Percentiles rank a stretch among this genome's conserved stretches.
phyloP scores from a whole-genome alignment of 1,140 invertebrate genomes.

The Apis florea region DNA sequence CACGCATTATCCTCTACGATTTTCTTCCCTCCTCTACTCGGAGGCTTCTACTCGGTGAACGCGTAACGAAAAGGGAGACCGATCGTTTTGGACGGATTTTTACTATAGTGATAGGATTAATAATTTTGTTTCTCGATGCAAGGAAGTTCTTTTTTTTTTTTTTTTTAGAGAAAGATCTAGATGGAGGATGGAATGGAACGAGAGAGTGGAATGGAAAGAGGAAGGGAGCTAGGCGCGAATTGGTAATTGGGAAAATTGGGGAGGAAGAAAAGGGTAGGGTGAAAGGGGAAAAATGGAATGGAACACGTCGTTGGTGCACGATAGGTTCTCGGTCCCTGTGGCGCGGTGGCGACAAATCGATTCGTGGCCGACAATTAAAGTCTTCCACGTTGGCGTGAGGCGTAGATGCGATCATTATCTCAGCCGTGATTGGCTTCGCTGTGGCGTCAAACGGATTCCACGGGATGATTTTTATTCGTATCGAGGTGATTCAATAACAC shows the following conservation, averaged over 20 bases:
- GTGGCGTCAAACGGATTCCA: constrained; percentile 41
- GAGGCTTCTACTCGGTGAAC: not conserved
- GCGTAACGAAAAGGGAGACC: no score
- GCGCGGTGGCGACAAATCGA: constrained; percentile 77
- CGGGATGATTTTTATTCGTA: constrained; percentile 20
- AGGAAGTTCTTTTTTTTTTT: no score
- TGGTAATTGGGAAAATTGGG: constrained; percentile 3
- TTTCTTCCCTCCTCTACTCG: not conserved
- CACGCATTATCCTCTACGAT: constrained; percentile 50
- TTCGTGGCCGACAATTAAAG: constrained; percentile 77
- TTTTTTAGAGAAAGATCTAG: no score
- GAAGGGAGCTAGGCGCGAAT: not conserved
- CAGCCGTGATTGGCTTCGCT: constrained; percentile 68
- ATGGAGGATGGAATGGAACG: no score
- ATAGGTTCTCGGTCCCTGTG: constrained; percentile 48
- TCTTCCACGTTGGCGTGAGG: constrained; percentile 67
- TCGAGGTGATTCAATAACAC: constrained; percentile 16
- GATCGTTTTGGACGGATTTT: not conserved
- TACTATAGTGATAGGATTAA: no score
- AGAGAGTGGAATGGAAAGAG: no score
- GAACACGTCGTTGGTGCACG: constrained; percentile 52
- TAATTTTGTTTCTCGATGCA: no score
- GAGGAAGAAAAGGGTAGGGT: not conserved
- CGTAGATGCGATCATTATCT: constrained; percentile 73
- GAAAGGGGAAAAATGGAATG: constrained; percentile 36